Base-by-base conservation (phyloP, 2,888 invertebrate species). In the Pyralis farinalis region DNA sequence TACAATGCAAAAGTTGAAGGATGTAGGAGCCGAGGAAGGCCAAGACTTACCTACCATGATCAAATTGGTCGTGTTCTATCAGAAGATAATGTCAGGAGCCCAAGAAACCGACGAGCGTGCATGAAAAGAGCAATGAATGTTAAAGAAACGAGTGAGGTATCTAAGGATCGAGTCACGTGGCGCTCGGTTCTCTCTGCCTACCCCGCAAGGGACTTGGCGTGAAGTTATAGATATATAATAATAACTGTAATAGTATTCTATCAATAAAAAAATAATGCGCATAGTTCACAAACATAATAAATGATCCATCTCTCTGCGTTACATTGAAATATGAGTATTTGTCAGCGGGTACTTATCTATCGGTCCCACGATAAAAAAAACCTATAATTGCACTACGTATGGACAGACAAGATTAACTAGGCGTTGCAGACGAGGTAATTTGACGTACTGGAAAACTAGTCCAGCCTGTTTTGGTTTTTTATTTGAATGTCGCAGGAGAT, bases 361-460 rank as follows among this genome's bases (percentile, higher is more conserved):
- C 7, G 22, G 11, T 34, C 34, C 21, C 25, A 22, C 25, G 25
- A 35, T 12, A 35, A 35, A 25, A 27, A 27, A 27, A 7, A 27
- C n/a, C 35, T 27, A 35, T 12, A 28, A 27, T 27, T 7, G 7
- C 3, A 7, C 12, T 12, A 35, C n/a, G 25, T 28, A 27, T 27
- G 25, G 27, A 35, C 8, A 12, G 12, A 12, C 27, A 27, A 28
- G 35, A 35, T 35, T 27, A 35, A 35, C 35, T 27, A 11, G 27
- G 25, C 7, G 7, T 25, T 25, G 25, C 25, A 25, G 25, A 25
- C n/a, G 11, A 6, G 12, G 35, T 12, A 35, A 35, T 27, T 28
- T 7, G 11, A 35, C 22, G 27, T 25, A 3, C 12, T 9, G 27
- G 25, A 7, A 10, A 34, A 22, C 34, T 12, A 28, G 35, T 28